Evolutionary conservation across 2,888 invertebrate species (phyloP).

Genomic region (Netelia melanura): DNA sequence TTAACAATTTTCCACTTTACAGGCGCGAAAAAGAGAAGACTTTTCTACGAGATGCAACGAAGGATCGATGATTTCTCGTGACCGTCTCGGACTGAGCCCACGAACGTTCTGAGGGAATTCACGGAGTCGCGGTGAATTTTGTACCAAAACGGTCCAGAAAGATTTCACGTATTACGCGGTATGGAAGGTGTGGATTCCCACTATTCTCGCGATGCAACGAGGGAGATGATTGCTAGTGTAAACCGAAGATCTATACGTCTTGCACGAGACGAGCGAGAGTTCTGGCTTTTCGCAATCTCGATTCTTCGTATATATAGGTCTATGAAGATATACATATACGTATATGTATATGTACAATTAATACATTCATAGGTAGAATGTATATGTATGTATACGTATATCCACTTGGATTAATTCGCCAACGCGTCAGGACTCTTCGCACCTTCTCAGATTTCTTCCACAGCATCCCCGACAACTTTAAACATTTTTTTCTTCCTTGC

Average conservation of each 20-base stretch:
- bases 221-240: neutral
- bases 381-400: slow-evolving; percentile 28
- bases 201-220: slow-evolving; percentile 38
- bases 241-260: neutral
- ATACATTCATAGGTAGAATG: slow-evolving; percentile 60
- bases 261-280: slow-evolving; percentile 45
- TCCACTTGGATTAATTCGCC: slow-evolving; percentile 45
- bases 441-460: slow-evolving; percentile 69
- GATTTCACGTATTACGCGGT: slow-evolving; percentile 56
- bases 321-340: slow-evolving; percentile 62
- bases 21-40: slow-evolving; percentile 18
- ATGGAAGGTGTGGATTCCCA: slow-evolving; percentile 53
- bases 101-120: slow-evolving; percentile 57
- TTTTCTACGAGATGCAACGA: neutral
- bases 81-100: slow-evolving; percentile 39
- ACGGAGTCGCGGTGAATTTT: slow-evolving; percentile 22
- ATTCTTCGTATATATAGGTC: slow-evolving; percentile 70
- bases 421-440: slow-evolving; percentile 71
- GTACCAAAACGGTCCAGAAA: slow-evolving; percentile 27
- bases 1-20: slow-evolving; percentile 27
- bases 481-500: slow-evolving; percentile 49
- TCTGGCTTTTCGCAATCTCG: slow-evolving; percentile 71
- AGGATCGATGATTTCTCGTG: slow-evolving; percentile 14
- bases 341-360: slow-evolving; percentile 25
- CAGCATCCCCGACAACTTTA: slow-evolving; percentile 50